Evolutionary conservation across 2,888 invertebrate species (phyloP).

Genomic region (Phaonia tiefii): DNA sequence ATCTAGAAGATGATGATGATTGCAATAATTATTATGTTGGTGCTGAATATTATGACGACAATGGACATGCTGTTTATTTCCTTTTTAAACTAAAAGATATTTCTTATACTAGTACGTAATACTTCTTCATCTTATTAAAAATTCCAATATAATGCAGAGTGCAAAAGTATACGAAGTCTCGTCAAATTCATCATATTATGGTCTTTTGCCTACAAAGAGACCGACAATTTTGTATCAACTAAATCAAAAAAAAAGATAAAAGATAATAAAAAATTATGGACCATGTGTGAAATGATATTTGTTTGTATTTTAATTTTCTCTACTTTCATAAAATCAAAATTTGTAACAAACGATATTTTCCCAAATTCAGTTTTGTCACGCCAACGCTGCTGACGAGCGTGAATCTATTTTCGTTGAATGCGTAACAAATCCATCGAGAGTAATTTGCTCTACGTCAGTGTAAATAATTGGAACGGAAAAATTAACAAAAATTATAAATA

Average conservation of each 20-base stretch:
- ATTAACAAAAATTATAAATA: too few species aligned
- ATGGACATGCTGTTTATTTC: background rate
- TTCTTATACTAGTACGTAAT: slow-evolving; percentile 1
- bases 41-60: background rate
- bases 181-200: too few species aligned
- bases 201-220: too few species aligned
- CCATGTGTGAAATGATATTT: slow-evolving; percentile 35
- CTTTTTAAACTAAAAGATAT: slow-evolving; percentile 35
- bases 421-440: background rate
- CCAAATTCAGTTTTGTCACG: background rate
- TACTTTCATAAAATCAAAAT: too few species aligned
- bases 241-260: too few species aligned
- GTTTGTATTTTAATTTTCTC: background rate
- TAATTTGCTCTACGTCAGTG: background rate
- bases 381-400: background rate
- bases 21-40: background rate
- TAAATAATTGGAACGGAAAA: slow-evolving; percentile 10
- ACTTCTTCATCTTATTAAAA: slow-evolving; percentile 7
- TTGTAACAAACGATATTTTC: background rate
- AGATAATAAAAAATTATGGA: slow-evolving; percentile 20
- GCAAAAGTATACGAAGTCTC: too few species aligned
- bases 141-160: slow-evolving; percentile 23
- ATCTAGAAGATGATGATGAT: background rate
- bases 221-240: too few species aligned
- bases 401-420: slow-evolving; percentile 16